phyloP scores from a whole-genome alignment of 35 echinoderm and acorn worm species.

The Strongylocentrotus purpuratus region DNA sequence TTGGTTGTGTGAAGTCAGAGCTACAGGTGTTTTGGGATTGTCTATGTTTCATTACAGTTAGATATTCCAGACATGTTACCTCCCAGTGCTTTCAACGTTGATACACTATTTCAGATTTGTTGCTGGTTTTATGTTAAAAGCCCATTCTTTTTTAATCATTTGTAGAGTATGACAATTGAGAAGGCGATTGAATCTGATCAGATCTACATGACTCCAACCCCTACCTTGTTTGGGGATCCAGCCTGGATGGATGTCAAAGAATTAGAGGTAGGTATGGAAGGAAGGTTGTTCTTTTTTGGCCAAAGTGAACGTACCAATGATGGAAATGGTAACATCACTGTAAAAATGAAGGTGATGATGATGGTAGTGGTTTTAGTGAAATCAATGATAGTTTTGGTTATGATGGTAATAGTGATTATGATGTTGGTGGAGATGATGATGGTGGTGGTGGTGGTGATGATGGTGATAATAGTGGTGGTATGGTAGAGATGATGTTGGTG shows the following conservation, averaged over 20 bases:
- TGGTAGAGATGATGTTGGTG: not conserved
- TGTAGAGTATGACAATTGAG: conserved; percentile 62
- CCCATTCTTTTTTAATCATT: conserved; percentile 26
- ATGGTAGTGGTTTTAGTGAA: not conserved
- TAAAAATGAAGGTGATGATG: not conserved
- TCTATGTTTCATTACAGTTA: no score
- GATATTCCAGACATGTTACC: no score
- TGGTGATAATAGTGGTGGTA: not conserved
- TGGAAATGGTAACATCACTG: no score
- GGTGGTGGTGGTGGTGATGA: not conserved
- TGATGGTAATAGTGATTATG: not conserved
- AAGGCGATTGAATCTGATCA: conserved; percentile 84
- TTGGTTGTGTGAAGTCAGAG: no score
- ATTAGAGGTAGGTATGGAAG: conserved; percentile 74
- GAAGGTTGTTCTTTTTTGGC: no score
- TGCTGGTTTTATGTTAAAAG: not conserved
- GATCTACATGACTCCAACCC: conserved; percentile 94
- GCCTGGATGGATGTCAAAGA: conserved; percentile 97
- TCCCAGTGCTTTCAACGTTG: no score
- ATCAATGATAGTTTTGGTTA: not conserved
- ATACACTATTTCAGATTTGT: no score
- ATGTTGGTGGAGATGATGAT: not conserved
- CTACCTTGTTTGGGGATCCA: conserved; percentile 68
- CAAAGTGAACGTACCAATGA: no score
- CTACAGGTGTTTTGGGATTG: no score